Conservation (phyloP, 2,797 vertebrate species). For the Psittacula echo region DNA sequence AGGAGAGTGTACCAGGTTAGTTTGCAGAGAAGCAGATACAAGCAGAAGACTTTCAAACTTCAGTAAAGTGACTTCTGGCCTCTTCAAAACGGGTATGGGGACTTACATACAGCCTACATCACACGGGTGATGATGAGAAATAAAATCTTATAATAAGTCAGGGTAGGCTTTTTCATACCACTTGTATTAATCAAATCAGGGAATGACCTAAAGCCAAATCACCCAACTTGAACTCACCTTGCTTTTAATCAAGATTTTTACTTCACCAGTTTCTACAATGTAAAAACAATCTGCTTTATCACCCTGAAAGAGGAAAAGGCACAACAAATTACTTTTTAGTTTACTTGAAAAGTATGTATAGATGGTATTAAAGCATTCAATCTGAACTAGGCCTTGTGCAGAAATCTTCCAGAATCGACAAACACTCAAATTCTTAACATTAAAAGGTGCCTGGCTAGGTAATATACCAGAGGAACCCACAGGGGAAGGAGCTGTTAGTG, state of each 20-base stretch:
- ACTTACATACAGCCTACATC: not conserved
- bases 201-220: not conserved
- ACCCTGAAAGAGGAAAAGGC: slow-evolving; percentile 80
- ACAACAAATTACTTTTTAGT: not conserved
- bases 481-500: not conserved
- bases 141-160: not conserved
- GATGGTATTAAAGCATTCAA: not conserved
- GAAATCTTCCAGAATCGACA: not conserved
- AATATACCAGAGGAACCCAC: not conserved
- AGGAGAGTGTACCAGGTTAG: not conserved
- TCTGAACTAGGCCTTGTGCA: not conserved
- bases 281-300: slow-evolving; percentile 96
- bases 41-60: not conserved
- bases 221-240: slow-evolving; percentile 84
- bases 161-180: not conserved
- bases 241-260: slow-evolving; percentile 98
- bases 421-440: not conserved
- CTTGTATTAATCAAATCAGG: not conserved
- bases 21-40: not conserved
- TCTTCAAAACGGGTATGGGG: not conserved
- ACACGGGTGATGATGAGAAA: not conserved
- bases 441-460: not conserved
- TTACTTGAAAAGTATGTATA: not conserved
- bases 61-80: not conserved
- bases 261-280: slow-evolving; percentile 94